phyloP scores from a whole-genome alignment of 2,888 invertebrate species.

The Nemotelus pantherinus region DNA sequence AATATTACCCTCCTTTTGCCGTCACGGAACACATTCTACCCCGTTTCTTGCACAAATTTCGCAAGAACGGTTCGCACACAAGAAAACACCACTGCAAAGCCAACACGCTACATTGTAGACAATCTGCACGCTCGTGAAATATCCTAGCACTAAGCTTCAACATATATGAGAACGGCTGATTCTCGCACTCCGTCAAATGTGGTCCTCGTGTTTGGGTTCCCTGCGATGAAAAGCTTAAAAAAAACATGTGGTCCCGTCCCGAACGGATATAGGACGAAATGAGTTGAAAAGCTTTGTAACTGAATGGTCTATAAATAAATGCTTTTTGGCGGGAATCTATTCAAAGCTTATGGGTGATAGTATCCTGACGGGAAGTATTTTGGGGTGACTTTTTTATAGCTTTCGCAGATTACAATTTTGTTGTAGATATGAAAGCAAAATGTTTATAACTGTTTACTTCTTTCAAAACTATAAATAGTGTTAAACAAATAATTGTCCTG shows the following conservation, averaged over 20 bases:
- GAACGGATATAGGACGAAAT: slow-evolving; percentile 16
- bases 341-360: slow-evolving; percentile 9
- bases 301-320: slow-evolving; percentile 14
- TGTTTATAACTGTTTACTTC: too few species aligned
- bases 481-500: too few species aligned
- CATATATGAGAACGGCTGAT: neutral
- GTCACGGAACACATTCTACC: neutral
- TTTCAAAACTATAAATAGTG: too few species aligned
- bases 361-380: too few species aligned
- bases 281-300: neutral
- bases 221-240: slow-evolving; percentile 30
- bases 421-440: too few species aligned
- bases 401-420: too few species aligned
- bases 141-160: slow-evolving; percentile 2
- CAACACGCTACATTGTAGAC: neutral
- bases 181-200: neutral
- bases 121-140: slow-evolving; percentile 6
- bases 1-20: neutral
- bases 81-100: neutral
- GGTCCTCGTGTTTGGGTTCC: slow-evolving; percentile 15
- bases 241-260: slow-evolving; percentile 38
- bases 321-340: slow-evolving; percentile 43
- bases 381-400: too few species aligned
- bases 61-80: slow-evolving; percentile 4
- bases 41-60: slow-evolving; percentile 4